phyloP scores from a whole-genome alignment of 2,888 invertebrate genomes.

The Lordiphosa andalusiaca region DNA sequence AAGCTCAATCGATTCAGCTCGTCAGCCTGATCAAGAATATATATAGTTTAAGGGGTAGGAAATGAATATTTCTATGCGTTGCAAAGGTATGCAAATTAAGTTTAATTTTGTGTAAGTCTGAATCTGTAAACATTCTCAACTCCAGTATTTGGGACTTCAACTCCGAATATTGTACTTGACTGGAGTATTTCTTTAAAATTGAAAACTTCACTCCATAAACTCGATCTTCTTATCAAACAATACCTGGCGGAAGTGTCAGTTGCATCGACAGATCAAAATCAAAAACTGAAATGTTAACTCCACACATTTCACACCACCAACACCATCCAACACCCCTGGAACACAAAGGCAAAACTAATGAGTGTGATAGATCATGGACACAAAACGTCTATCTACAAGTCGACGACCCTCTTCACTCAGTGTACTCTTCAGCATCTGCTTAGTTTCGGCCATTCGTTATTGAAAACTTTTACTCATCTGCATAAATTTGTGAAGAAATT shows the following conservation, averaged over 20 bases:
- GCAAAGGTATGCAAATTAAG: too few relatives aligned
- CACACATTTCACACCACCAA: conserved; percentile 2
- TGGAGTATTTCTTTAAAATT: too few relatives aligned
- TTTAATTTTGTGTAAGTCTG: too few relatives aligned
- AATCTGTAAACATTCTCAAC: too few relatives aligned
- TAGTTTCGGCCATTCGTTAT: conserved; percentile 9
- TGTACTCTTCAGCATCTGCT: conserved; percentile 17
- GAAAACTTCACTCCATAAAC: too few relatives aligned
- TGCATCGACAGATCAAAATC: conserved; percentile 1
- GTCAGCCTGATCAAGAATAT: too few relatives aligned
- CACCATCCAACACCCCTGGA: too few relatives aligned
- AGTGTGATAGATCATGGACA: conserved; percentile 24
- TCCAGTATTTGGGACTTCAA: too few relatives aligned
- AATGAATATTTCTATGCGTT: too few relatives aligned
- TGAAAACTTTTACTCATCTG: conserved; percentile 61
- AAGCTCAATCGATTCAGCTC: too few relatives aligned
- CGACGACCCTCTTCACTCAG: conserved; percentile 7
- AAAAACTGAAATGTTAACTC: conserved; percentile 3
- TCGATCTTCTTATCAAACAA: background rate
- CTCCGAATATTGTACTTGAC: too few relatives aligned
- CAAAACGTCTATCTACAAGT: background rate
- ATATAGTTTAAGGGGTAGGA: too few relatives aligned
- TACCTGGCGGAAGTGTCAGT: background rate
- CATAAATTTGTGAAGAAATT: conserved; percentile 55
- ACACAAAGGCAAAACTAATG: conserved; percentile 28